Evolutionary conservation across 37 sponge, comb jelly and placozoan species (phyloP).

Genomic region (Dysidea cf. avara): DNA sequence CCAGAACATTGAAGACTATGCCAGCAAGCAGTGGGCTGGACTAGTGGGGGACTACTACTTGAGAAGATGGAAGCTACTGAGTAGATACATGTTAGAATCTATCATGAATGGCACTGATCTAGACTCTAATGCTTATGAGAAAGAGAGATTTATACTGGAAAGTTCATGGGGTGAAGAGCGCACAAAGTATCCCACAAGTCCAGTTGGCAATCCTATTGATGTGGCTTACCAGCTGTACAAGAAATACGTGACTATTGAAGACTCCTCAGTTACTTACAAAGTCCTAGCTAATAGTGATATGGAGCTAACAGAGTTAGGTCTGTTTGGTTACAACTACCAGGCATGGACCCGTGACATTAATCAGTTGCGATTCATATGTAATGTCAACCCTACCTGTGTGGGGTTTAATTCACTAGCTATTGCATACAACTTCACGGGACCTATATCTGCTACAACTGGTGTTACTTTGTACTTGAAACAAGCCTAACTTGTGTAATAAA

Average conservation of each 20-base stretch:
- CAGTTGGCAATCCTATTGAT: not conserved
- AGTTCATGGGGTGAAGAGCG: slow-evolving; percentile 7
- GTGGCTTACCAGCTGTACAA: not conserved
- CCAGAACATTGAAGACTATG: slow-evolving; percentile 8
- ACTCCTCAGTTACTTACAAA: slow-evolving; percentile 10
- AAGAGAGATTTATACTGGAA: slow-evolving; percentile 3
- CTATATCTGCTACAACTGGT: not conserved
- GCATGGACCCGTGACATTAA: slow-evolving; percentile 7
- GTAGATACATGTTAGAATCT: not conserved
- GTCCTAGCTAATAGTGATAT: not conserved
- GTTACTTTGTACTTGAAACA: slow-evolving; percentile 13
- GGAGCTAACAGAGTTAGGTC: not conserved
- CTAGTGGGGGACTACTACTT: slow-evolving; percentile 23
- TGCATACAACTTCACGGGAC: slow-evolving; percentile 30
- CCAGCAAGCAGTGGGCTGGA: slow-evolving; percentile 28
- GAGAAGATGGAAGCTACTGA: slow-evolving; percentile 15
- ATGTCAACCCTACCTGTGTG: slow-evolving; percentile 24
- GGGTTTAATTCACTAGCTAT: slow-evolving; percentile 37
- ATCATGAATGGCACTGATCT: not conserved
- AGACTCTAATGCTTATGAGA: not conserved
- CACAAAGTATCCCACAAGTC: not conserved
- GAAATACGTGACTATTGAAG: slow-evolving; percentile 1
- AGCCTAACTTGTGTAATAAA: no score
- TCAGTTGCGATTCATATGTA: slow-evolving; percentile 36
- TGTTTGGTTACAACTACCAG: slow-evolving; percentile 4